Evolutionary conservation across 2,888 invertebrate species (phyloP), one percentile per base, ranked within the genome.

Genomic region (Habroteleia sp.): DNA sequence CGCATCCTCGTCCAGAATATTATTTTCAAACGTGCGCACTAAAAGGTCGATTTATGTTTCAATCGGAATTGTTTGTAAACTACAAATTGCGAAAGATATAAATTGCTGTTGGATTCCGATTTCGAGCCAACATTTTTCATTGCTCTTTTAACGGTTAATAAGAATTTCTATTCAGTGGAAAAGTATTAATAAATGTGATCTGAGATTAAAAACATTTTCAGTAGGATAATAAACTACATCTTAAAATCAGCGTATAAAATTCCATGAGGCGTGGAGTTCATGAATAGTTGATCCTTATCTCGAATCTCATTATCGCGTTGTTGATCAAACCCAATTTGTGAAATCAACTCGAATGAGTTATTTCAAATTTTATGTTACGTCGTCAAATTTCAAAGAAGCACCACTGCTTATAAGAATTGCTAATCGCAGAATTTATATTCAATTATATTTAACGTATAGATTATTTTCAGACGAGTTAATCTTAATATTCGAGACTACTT

Each of bases 271-370:
- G n/a, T 17, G 42, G 25, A 42, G 17, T 42, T 25, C 41, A 42
- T 52, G 42, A 65, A 41, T 42, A 63, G 41, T 41, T 33, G 23
- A 65, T 54, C 42, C 35, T 35, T 52, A 65, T 52, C 52, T 33
- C 7, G 41, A 44, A 52, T 52, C 33, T 42, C 52, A 33, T 41
- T 65, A 52, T 65, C 52, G 31, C 42, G 20, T 52, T 52, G 63
- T 50, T 65, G 33, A 65, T 52, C 52, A 65, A 52, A 48, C 13
- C 31, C 35, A 50, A 52, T 52, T 42, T 63, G 50, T 33, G 20
- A 20, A 63, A 50, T 58, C 42, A 56, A 5, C 16, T n/a, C 14
- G 42, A 42, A 56, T 31, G 31, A 42, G 31, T 29, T 56, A 41
- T 41, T 3, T 17, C 17, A 39, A 39, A 29, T 29, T 54, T 41